phyloP scores from a whole-genome alignment of 2,113 vertebrate species.

The Lagenorhynchus albirostris region DNA sequence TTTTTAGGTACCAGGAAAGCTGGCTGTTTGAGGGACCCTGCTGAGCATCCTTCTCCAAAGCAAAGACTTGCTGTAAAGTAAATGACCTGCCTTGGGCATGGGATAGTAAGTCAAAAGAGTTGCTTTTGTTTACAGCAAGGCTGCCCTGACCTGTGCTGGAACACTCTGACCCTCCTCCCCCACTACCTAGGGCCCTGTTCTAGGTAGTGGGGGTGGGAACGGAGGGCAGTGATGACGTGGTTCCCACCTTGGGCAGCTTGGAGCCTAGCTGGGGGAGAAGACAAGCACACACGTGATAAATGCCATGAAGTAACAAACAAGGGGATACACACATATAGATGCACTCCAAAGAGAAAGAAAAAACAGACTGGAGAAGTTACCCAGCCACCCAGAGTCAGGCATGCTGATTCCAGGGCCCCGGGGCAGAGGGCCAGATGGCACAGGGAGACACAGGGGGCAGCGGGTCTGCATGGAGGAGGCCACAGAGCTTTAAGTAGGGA shows the following conservation, averaged over 20 bases:
- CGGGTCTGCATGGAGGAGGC: background rate
- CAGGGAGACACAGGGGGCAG: background rate
- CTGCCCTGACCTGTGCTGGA: background rate
- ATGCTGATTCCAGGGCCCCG: accelerated
- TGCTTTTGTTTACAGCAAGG: background rate
- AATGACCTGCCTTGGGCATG: accelerated
- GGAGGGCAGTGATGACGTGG: accelerated
- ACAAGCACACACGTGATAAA: background rate
- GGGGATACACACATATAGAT: background rate
- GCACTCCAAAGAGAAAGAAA: too few relatives aligned
- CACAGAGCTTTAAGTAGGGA: background rate
- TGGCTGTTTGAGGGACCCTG: background rate
- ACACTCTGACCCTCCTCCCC: background rate
- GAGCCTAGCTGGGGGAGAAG: background rate
- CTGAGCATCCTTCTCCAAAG: background rate
- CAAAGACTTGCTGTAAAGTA: background rate
- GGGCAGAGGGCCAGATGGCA: background rate
- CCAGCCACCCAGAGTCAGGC: background rate
- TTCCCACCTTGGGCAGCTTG: background rate
- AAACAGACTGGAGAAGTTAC: background rate
- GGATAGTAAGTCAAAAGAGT: background rate
- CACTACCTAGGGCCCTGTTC: background rate
- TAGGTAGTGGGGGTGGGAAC: background rate
- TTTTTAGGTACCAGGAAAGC: background rate
- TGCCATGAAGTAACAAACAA: background rate